Percentiles rank a stretch among this genome's conserved stretches.
These are phyloP conservation scores for Amazona guildingii DNA, from an alignment of 2,113 vertebrate species.

Conservation along the genomic window DNA sequence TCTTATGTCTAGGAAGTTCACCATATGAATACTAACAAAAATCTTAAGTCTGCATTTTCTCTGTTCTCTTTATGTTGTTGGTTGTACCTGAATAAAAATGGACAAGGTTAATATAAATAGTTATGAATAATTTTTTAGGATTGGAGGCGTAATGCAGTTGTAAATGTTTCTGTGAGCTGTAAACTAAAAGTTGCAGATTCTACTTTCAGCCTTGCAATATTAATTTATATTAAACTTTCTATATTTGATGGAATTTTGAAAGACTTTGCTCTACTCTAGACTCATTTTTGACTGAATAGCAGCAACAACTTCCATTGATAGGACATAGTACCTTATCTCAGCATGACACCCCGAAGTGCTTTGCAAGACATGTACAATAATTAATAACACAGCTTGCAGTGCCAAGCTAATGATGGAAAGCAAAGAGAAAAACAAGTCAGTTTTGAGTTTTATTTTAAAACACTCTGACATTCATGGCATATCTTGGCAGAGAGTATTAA, in stretches of 20 bases:
- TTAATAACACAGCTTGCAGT: conserved; percentile 32
- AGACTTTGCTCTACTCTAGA: neutral
- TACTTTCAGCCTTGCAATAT: neutral
- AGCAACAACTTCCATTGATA: neutral
- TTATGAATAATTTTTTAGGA: neutral
- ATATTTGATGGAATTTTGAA: neutral
- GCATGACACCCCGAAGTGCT: conserved; percentile 42
- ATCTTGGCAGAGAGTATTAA: neutral
- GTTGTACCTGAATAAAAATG: neutral
- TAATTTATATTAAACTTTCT: neutral
- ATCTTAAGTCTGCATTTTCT: neutral
- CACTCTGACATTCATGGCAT: neutral
- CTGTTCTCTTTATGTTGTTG: neutral
- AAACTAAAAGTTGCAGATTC: neutral
- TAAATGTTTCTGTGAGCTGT: neutral
- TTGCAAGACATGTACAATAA: conserved; percentile 12
- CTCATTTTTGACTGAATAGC: neutral
- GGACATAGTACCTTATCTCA: neutral
- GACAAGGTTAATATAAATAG: neutral
- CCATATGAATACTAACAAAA: neutral
- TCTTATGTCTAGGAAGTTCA: neutral
- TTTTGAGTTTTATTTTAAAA: conserved; percentile 44
- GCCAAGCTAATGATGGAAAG: conserved; percentile 38
- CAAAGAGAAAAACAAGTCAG: conserved; percentile 16
- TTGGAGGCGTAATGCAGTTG: neutral